Evolutionary conservation across 1,140 invertebrate genomes (phyloP), one percentile per base, ranked within the genome.

Genomic region (Papilio xuthus): DNA sequence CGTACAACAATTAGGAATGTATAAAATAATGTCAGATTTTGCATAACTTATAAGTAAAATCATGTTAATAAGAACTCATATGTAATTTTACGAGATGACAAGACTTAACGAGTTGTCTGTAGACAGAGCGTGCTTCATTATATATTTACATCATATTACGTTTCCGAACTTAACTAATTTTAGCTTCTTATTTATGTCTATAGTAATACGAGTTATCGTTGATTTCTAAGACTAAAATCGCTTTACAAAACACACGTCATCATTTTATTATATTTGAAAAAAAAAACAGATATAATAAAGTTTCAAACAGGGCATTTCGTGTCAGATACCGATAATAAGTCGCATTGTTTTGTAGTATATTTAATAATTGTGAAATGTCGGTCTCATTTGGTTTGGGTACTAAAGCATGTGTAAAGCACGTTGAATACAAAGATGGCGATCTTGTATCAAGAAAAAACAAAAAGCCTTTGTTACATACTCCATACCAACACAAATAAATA

Each of bases 91-190:
- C 26, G 56, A 60, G 56, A 60, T 60, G 56, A 60, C 56, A 60
- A 60, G 56, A 10, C 56, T 60, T 60, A 60, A 60, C 56, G 56
- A 60, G 56, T 23, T 60, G 56, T 2, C 18, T 56, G 53, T 56
- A 56, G 53, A n/a, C 26, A 60, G 56, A 60, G 12, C 23, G 56
- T 60, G 23, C 56, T 28, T 60, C 10, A 60, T 60, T 60, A 60
- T 60, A 60, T 26, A 60, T 60, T 60, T 10, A 60, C 56, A 60
- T 60, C 23, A 60, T 60, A 60, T 60, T 60, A 26, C 12, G 56
- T 60, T 60, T 60, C 23, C 23, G 23, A 60, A 60, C 56, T 60
- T 60, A 60, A 26, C 56, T 60, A 60, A 60, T 60, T 60, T 60
- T 60, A 6, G 10, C 23, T 60, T 18, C 56, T 13, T 28, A 10